Conservation (phyloP, 2,113 vertebrate species). For the Emydocephalus ijimae region DNA sequence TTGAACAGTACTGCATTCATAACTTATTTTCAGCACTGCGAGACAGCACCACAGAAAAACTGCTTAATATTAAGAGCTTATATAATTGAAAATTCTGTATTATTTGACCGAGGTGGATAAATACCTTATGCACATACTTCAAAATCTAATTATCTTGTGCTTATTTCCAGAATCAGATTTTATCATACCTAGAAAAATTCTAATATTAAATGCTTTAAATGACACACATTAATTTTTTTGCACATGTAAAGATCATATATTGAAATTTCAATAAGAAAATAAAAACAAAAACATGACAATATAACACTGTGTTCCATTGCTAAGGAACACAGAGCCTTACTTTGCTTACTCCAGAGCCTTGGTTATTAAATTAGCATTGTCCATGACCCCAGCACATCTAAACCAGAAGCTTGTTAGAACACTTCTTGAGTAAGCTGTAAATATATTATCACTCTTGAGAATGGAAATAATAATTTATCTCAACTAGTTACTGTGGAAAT, state of each 20-base stretch:
- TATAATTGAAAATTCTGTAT: slow-evolving; percentile 70
- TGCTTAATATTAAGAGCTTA: slow-evolving; percentile 70
- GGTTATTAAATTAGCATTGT: neutral
- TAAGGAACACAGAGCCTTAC: neutral
- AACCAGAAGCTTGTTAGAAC: neutral
- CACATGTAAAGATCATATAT: neutral
- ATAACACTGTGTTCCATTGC: neutral
- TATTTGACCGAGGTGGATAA: slow-evolving; percentile 68
- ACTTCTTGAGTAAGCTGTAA: neutral
- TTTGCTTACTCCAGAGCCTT: neutral
- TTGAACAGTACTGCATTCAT: slow-evolving; percentile 80
- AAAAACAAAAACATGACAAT: neutral
- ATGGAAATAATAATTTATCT: neutral
- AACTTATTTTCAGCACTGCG: slow-evolving; percentile 68
- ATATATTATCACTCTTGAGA: neutral
- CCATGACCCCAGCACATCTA: neutral
- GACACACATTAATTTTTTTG: neutral
- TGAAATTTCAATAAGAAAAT: neutral
- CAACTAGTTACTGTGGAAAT: neutral
- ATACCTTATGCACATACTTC: slow-evolving; percentile 49
- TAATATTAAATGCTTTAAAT: neutral
- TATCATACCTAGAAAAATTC: neutral
- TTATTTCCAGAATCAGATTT: slow-evolving; percentile 32
- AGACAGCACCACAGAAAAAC: slow-evolving; percentile 74
- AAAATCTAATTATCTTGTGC: slow-evolving; percentile 50